Percentiles rank a stretch among this genome's conserved stretches.
Evolutionary conservation across 2,113 vertebrate genomes (phyloP).

Genomic region (Barbus barbus): DNA sequence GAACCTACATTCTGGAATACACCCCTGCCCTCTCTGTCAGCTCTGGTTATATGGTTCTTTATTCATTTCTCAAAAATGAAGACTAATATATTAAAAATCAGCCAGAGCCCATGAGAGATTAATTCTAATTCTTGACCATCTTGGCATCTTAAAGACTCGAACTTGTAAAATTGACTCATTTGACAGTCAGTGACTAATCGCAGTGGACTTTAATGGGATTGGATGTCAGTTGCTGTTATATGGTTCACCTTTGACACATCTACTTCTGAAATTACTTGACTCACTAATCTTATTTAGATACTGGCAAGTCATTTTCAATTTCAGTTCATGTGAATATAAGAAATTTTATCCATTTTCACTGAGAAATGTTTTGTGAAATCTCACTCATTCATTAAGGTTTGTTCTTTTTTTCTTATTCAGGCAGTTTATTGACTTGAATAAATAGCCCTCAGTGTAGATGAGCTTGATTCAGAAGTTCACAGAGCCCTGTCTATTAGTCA

Average conservation of each 20-base stretch:
- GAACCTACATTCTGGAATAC: too few relatives aligned
- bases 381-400: not conserved
- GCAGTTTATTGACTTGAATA: not conserved
- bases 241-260: constrained; percentile 13
- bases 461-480: not conserved
- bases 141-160: not conserved
- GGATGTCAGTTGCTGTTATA: not conserved
- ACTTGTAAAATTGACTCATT: constrained; percentile 1
- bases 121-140: not conserved
- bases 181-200: constrained; percentile 9
- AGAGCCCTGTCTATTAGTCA: not conserved
- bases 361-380: not conserved
- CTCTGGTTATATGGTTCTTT: constrained; percentile 37
- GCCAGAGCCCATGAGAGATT: not conserved
- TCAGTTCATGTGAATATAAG: not conserved
- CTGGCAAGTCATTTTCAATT: not conserved
- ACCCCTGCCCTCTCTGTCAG: constrained; percentile 7
- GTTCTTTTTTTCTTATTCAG: not conserved
- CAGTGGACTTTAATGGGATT: constrained; percentile 5
- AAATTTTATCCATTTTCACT: not conserved
- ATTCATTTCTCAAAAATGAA: constrained; percentile 5
- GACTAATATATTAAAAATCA: constrained; percentile 8
- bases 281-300: not conserved
- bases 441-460: not conserved
- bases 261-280: not conserved